A percentile compares a stretch with the other conserved stretches of the same genome.
Conservation (phyloP, 23 tunicate species). For the Halocynthia roretzi region DNA sequence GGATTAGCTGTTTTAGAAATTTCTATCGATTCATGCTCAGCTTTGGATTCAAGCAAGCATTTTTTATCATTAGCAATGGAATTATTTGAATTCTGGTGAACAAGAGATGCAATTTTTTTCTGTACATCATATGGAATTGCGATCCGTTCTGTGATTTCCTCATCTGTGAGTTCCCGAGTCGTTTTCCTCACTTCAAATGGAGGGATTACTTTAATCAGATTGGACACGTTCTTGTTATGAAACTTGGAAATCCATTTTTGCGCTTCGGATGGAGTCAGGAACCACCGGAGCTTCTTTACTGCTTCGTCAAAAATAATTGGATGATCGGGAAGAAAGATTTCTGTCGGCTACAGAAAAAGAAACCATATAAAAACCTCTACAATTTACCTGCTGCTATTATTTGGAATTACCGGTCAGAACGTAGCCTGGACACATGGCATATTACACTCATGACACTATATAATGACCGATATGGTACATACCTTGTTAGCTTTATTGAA, state of each 20-base stretch:
- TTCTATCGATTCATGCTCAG: not conserved
- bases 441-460: no score
- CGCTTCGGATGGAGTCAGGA: slow-evolving; percentile 43
- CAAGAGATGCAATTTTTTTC: not conserved
- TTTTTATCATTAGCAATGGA: not conserved
- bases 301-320: slow-evolving; percentile 10
- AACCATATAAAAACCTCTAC: no score
- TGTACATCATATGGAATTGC: not conserved
- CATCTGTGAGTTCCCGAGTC: slow-evolving; percentile 1
- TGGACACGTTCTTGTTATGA: not conserved
- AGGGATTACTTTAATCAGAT: not conserved
- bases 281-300: slow-evolving; percentile 38
- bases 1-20: not conserved
- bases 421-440: not conserved
- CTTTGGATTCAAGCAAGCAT: not conserved
- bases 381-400: no score
- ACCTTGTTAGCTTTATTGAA: slow-evolving; percentile 31
- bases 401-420: no score
- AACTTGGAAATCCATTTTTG: not conserved
- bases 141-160: not conserved
- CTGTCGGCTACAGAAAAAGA: not conserved
- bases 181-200: slow-evolving; percentile 18
- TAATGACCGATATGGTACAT: no score
- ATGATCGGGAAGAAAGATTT: slow-evolving; percentile 11
- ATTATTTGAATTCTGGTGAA: not conserved